A percentile compares a stretch with the other conserved stretches of the same genome.
Evolutionary conservation across 2,113 vertebrate species (phyloP).

Genomic region (Chelonoidis abingdonii): DNA sequence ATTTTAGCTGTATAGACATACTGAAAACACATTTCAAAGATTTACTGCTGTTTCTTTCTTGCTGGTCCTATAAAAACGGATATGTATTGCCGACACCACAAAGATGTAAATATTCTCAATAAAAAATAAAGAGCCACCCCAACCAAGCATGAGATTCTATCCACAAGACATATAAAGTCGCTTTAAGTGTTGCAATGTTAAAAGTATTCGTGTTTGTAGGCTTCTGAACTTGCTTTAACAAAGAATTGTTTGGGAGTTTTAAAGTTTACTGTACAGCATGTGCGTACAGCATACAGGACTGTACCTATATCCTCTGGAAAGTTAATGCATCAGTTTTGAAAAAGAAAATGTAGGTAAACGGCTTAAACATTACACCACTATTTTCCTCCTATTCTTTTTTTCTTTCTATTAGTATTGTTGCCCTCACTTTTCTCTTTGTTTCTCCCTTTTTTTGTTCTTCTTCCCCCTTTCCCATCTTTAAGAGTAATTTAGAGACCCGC

Average conservation of each 20-base stretch:
- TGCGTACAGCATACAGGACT: background rate
- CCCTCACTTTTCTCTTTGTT: background rate
- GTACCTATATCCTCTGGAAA: background rate
- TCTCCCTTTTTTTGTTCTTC: background rate
- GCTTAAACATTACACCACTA: background rate
- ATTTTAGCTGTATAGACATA: constrained; percentile 64
- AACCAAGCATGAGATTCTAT: constrained; percentile 61
- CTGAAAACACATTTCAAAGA: constrained; percentile 70
- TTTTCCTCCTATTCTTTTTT: background rate
- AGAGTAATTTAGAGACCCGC: background rate
- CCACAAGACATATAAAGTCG: constrained; percentile 66
- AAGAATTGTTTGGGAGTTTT: constrained; percentile 32
- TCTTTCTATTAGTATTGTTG: background rate
- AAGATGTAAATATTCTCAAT: constrained; percentile 69
- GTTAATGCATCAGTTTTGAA: background rate
- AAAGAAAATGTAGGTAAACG: background rate
- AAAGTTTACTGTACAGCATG: constrained; percentile 15
- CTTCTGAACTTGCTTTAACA: constrained; percentile 62
- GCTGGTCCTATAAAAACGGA: constrained; percentile 55
- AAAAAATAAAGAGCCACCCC: constrained; percentile 59
- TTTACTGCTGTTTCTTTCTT: constrained; percentile 58
- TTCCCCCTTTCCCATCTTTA: background rate
- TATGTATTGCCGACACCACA: constrained; percentile 64
- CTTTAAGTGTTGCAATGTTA: constrained; percentile 57
- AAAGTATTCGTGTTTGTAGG: constrained; percentile 70